phyloP scores from a whole-genome alignment of 1,140 invertebrate genomes.

The Choristoneura fumiferana region DNA sequence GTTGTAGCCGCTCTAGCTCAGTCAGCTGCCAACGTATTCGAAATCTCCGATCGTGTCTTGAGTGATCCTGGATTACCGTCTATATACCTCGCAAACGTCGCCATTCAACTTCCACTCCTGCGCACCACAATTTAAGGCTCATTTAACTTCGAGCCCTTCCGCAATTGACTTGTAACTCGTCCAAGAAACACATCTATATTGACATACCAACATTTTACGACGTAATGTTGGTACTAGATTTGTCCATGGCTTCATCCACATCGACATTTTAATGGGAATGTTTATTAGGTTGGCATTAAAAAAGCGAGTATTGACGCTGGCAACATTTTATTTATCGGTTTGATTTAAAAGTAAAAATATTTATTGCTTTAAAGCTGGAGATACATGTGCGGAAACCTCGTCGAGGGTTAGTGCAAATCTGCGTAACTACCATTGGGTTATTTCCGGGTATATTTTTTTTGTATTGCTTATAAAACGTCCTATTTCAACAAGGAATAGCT shows the following conservation, averaged over 20 bases:
- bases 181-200: conserved; percentile 36
- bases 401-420: no score
- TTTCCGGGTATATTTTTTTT: no score
- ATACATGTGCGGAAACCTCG: no score
- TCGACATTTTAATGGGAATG: not conserved
- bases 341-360: no score
- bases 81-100: conserved; percentile 24
- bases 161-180: conserved; percentile 16
- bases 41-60: conserved; percentile 38
- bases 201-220: conserved; percentile 34
- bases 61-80: conserved; percentile 48
- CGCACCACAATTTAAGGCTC: not conserved
- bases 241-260: conserved; percentile 3
- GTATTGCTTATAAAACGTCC: no score
- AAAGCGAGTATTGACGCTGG: not conserved
- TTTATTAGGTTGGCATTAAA: conserved; percentile 8
- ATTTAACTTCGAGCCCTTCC: conserved; percentile 18
- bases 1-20: not conserved
- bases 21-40: conserved; percentile 25
- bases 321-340: not conserved
- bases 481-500: no score
- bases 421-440: no score
- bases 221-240: conserved; percentile 34
- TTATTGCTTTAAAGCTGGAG: no score
- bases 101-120: conserved; percentile 18